Percentiles rank a stretch among this genome's conserved stretches.
phyloP scores from a whole-genome alignment of 2,113 vertebrate genomes.

The Cheirogaleus medius region DNA sequence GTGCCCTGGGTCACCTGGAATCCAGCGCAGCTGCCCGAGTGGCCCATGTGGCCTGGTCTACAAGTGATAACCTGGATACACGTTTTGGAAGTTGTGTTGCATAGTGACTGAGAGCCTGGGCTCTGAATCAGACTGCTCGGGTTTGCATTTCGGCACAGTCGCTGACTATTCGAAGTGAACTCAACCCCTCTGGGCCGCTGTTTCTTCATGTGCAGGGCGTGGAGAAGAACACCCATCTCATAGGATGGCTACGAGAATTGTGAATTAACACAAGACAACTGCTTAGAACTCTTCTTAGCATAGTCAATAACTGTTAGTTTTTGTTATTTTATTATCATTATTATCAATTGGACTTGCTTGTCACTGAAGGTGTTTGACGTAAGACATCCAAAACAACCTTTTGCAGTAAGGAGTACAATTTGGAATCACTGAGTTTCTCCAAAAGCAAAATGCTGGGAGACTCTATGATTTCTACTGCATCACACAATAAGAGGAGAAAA shows the following conservation, averaged over 20 bases:
- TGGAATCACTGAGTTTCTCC: neutral
- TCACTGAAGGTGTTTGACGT: neutral
- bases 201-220: neutral
- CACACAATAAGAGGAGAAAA: neutral
- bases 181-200: neutral
- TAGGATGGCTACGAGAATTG: rapidly evolving
- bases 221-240: neutral
- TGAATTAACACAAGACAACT: neutral
- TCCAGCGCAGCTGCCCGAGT: neutral
- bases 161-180: neutral
- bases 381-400: neutral
- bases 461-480: rapidly evolving
- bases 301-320: neutral
- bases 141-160: too few species aligned
- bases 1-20: neutral
- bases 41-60: neutral
- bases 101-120: neutral
- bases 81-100: neutral
- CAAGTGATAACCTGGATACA: rapidly evolving
- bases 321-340: neutral
- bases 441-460: neutral
- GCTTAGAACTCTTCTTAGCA: neutral
- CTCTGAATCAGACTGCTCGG: rapidly evolving
- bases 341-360: neutral
- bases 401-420: neutral